A percentile compares a stretch with the other conserved stretches of the same genome.
phyloP scores from a whole-genome alignment of 2,797 vertebrate genomes.

The Aulostomus chinensis region DNA sequence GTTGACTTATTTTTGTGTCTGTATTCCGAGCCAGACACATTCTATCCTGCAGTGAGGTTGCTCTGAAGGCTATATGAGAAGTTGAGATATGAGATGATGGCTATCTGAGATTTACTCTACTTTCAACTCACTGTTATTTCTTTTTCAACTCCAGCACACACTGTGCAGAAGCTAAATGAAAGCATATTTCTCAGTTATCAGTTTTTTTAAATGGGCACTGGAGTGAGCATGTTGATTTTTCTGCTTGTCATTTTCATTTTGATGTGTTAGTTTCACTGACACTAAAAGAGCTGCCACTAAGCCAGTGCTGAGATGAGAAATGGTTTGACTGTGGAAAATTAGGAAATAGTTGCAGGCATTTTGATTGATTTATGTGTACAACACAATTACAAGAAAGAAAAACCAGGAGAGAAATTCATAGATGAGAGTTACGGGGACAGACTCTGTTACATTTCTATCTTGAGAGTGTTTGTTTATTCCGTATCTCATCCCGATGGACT shows the following conservation, averaged over 20 bases:
- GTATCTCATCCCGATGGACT: too few species aligned
- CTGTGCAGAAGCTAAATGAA: conserved; percentile 54
- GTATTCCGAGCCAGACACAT: conserved; percentile 21
- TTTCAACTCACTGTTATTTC: conserved; percentile 40
- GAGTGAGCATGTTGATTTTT: conserved; percentile 56
- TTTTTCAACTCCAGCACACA: conserved; percentile 36
- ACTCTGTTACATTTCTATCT: conserved; percentile 18
- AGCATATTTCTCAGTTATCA: conserved; percentile 56
- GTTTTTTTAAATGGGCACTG: conserved; percentile 32
- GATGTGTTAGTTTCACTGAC: conserved; percentile 36
- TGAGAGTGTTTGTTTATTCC: too few species aligned
- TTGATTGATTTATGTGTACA: conserved; percentile 44
- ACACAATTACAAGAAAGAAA: conserved; percentile 41
- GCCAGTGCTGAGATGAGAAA: conserved; percentile 48
- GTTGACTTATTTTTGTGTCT: conserved; percentile 61
- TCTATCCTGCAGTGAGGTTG: conserved; percentile 11
- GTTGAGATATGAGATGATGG: too few species aligned
- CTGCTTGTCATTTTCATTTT: conserved; percentile 54
- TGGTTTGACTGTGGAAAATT: conserved; percentile 46
- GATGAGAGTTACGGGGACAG: too few species aligned
- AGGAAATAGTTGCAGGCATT: conserved; percentile 33
- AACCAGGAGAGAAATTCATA: not conserved
- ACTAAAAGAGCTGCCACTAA: conserved; percentile 38
- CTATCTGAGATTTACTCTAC: conserved; percentile 46
- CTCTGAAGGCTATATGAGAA: conserved; percentile 6